phyloP scores from a whole-genome alignment of 2,113 vertebrate species.

The Mirza zaza region DNA sequence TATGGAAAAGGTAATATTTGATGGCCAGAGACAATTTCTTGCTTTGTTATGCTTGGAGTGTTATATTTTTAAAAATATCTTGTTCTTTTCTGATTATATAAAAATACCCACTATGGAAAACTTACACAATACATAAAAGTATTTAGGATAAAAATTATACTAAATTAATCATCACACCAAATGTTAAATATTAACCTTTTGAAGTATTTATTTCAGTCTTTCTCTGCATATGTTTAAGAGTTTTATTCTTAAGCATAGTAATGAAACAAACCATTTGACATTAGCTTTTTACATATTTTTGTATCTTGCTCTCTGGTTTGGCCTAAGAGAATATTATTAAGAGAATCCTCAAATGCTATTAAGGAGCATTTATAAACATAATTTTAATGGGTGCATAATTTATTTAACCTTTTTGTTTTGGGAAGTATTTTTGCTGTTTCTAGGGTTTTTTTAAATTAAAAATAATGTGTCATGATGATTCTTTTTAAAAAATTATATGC shows the following conservation, averaged over 20 bases:
- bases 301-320: background rate
- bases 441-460: background rate
- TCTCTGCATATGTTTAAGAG: background rate
- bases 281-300: background rate
- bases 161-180: background rate
- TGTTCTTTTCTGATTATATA: background rate
- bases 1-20: background rate
- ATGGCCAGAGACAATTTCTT: background rate
- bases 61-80: background rate
- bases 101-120: background rate
- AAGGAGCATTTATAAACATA: background rate
- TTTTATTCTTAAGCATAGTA: background rate
- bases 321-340: background rate
- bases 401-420: background rate
- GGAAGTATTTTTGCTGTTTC: background rate
- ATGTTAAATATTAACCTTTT: background rate
- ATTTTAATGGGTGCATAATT: background rate
- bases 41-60: background rate
- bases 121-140: background rate
- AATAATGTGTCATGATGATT: background rate
- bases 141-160: background rate
- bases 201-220: background rate
- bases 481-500: background rate
- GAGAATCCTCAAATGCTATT: background rate
- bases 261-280: background rate